phyloP scores from a whole-genome alignment of 2,797 vertebrate species.

The Tolypeutes matacus region DNA sequence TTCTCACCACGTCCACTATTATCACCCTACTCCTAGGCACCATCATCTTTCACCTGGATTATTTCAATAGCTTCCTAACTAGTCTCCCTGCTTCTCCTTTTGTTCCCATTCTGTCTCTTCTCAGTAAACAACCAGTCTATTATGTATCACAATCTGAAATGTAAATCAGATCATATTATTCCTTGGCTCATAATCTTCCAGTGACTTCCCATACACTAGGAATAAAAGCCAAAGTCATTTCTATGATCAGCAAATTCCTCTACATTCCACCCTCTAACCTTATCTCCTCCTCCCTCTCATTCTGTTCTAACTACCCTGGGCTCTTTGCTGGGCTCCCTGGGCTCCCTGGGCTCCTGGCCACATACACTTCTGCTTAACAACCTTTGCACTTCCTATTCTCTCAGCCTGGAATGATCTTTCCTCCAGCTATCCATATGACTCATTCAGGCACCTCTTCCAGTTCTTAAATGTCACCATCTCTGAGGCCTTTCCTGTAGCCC shows the following conservation, averaged over 20 bases:
- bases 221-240: slow-evolving; percentile 16
- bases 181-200: not conserved
- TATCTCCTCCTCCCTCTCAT: not conserved
- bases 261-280: not conserved
- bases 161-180: not conserved
- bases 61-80: not conserved
- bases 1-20: not conserved
- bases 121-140: not conserved
- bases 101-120: not conserved
- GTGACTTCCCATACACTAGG: not conserved
- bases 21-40: not conserved
- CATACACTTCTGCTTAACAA: not conserved
- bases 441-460: not conserved
- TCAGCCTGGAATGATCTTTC: not conserved
- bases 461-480: slow-evolving; percentile 33
- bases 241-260: not conserved
- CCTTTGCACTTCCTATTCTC: not conserved
- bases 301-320: not conserved
- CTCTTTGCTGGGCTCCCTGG: not conserved
- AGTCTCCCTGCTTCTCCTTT: not conserved
- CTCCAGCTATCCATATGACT: not conserved
- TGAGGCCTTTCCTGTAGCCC: not conserved
- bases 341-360: not conserved
- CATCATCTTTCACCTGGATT: not conserved
- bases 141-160: not conserved